Conservation (phyloP, 2,113 vertebrate genomes). For the Cephalopholis sonnerati region DNA sequence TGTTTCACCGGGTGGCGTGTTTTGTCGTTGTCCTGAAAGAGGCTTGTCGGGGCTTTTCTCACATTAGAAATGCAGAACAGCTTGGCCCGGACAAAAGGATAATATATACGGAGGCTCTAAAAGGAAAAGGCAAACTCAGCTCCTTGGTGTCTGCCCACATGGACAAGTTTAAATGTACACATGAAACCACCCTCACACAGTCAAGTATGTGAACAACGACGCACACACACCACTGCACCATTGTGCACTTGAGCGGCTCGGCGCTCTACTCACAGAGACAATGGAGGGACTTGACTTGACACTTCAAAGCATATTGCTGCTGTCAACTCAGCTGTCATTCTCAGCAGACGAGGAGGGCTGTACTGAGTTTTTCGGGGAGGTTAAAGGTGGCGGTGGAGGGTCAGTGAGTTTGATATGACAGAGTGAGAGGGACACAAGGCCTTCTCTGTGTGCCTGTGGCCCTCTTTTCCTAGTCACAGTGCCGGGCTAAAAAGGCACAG, state of each 20-base stretch:
- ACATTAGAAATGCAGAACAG: conserved; percentile 75
- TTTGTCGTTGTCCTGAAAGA: conserved; percentile 58
- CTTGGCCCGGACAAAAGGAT: conserved; percentile 69
- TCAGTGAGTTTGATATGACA: conserved; percentile 58
- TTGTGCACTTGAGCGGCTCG: conserved; percentile 72
- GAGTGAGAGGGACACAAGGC: conserved; percentile 69
- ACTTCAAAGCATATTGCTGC: conserved; percentile 97
- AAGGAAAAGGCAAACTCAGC: conserved; percentile 67
- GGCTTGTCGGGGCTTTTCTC: conserved; percentile 71
- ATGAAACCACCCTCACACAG: conserved; percentile 49
- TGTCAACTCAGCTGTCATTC: conserved; percentile 93
- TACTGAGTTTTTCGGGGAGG: conserved; percentile 72
- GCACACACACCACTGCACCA: conserved; percentile 50
- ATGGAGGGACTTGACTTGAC: conserved; percentile 92
- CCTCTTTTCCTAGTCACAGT: conserved; percentile 62
- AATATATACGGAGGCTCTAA: conserved; percentile 74
- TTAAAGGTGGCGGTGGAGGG: conserved; percentile 54
- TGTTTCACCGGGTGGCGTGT: conserved; percentile 52
- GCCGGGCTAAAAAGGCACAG: conserved; percentile 42
- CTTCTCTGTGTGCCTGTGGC: conserved; percentile 84
- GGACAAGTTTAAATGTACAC: conserved; percentile 62
- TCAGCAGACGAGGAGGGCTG: conserved; percentile 84
- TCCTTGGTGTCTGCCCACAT: conserved; percentile 58
- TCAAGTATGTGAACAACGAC: conserved; percentile 54
- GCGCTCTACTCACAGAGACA: conserved; percentile 83